Percentiles rank a stretch among this genome's conserved stretches.
These are phyloP conservation scores for Dryobota labecula DNA, from an alignment of 2,888 invertebrate genomes.

Conservation along the genomic window DNA sequence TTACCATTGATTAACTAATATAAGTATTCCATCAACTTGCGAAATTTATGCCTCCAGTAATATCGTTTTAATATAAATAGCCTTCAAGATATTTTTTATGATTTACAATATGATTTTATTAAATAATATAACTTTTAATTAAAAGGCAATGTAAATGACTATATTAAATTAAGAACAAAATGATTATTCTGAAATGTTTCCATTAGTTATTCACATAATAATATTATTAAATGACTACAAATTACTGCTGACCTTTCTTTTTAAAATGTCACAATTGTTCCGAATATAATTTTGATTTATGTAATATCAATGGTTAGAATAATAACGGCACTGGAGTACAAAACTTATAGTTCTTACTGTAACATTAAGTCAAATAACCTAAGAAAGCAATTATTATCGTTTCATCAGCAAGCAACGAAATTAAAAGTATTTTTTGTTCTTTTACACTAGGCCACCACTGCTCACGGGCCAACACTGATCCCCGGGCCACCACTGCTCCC, in stretches of 20 bases:
- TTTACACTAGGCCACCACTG: too few relatives aligned
- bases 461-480: too few relatives aligned
- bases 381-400: constrained; percentile 76
- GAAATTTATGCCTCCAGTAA: constrained; percentile 58
- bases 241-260: constrained; percentile 66
- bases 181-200: constrained; percentile 54
- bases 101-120: constrained; percentile 59
- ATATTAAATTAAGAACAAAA: constrained; percentile 63
- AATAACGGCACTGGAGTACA: constrained; percentile 87
- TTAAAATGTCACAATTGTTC: constrained; percentile 57
- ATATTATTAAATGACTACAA: constrained; percentile 59
- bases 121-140: constrained; percentile 45
- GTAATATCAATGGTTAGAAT: constrained; percentile 72
- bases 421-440: constrained; percentile 87
- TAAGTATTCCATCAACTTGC: constrained; percentile 44
- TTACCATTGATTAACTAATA: constrained; percentile 44
- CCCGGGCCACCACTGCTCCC: too few relatives aligned
- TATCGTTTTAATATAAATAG: constrained; percentile 58
- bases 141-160: constrained; percentile 60
- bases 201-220: constrained; percentile 56
- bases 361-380: constrained; percentile 68
- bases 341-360: constrained; percentile 77
- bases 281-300: constrained; percentile 61
- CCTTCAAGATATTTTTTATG: constrained; percentile 59
- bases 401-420: constrained; percentile 79